Evolutionary conservation across 2,888 invertebrate genomes (phyloP), one percentile per base, ranked within the genome.

Genomic region (Phasia obesa): DNA sequence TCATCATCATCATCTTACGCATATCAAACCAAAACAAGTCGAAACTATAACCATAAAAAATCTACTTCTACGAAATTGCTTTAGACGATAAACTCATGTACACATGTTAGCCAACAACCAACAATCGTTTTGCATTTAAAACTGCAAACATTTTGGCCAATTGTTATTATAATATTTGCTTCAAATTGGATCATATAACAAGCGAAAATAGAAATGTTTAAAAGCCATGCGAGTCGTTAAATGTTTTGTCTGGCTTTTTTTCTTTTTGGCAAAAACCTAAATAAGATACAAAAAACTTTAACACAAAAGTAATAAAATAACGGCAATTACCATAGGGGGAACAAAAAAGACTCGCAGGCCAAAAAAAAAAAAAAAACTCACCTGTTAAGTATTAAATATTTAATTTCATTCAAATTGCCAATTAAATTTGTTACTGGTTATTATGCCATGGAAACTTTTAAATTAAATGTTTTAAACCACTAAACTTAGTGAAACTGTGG

Each of bases 21-120:
- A 77, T 69, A 77, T 73, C 74, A 49, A 42, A 74, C n/a, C 60
- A 38, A 62, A 70, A 70, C 76, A 76, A 81, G 75, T 51, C 23
- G 19, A 74, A 80, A 62, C 51, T 59, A 69, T 74, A 74, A 82
- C 64, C 75, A 83, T 83, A 76, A 83, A 79, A 83, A 76, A 60
- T 42, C 71, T 67, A 53, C 71, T 57, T 35, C 23, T 21, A 31
- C 44, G 25, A 53, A 70, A 82, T 67, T 79, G 71, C 75, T 62
- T 31, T 47, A 17, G 23, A 57, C 49, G 57, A 75, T 67, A 75
- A 75, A 75, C 55, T 67, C 38, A 11, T 35, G 55, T 38, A 25
- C 25, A 38, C 25, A 49, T 75, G 35, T 25, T 0, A 47, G 44
- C 2, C 17, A 47, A 47, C n/a, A 17, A 47, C 53, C 55, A 77